Conservation (phyloP, 2,888 invertebrate species). For the Oeneis ivallda region DNA sequence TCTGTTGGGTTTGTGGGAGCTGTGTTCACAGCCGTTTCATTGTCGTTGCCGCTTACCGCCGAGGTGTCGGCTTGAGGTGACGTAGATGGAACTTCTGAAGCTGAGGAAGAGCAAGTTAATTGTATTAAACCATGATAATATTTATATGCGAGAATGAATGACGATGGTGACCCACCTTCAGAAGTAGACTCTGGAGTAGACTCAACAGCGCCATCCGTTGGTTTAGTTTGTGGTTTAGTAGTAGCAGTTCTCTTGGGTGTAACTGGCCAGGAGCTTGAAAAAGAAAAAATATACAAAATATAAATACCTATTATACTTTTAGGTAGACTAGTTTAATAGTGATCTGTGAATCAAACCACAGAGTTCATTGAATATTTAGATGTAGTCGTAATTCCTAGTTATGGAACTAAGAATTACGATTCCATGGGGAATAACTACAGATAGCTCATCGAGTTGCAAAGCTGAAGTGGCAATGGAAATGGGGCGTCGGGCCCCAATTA, state of each 20-base stretch:
- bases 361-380: too few relatives aligned
- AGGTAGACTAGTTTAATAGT: too few relatives aligned
- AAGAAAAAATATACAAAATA: background rate
- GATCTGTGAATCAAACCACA: too few relatives aligned
- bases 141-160: background rate
- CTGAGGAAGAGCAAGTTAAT: background rate
- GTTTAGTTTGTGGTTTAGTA: background rate
- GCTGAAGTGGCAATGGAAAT: too few relatives aligned
- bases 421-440: too few relatives aligned
- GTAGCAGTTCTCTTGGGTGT: constrained; percentile 6
- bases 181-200: background rate
- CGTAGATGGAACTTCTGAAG: background rate
- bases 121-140: background rate
- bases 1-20: background rate
- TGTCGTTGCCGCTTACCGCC: background rate
- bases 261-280: constrained; percentile 20
- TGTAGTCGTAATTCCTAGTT: too few relatives aligned
- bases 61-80: background rate
- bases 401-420: too few relatives aligned
- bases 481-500: too few relatives aligned
- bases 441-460: too few relatives aligned
- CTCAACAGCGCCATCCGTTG: background rate
- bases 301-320: background rate
- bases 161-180: background rate
- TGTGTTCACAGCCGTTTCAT: background rate